These are phyloP conservation scores for Atrina japonica DNA, from an alignment of 2,888 invertebrate genomes.

Conservation along the genomic window DNA sequence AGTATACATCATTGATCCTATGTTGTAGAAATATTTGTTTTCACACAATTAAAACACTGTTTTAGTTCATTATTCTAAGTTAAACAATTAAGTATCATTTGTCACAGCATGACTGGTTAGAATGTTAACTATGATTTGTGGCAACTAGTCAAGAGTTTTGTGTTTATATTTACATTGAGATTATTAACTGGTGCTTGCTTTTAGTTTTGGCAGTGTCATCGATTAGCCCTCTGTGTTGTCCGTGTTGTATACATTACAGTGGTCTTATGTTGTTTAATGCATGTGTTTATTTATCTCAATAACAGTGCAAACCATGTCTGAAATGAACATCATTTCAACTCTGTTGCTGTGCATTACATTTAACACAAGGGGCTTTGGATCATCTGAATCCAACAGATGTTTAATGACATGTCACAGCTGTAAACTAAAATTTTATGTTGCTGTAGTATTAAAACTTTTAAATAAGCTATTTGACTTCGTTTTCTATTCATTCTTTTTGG, in stretches of 20 bases:
- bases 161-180: not conserved
- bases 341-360: not conserved
- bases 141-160: slow-evolving; percentile 3
- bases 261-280: too few relatives aligned
- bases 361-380: not conserved
- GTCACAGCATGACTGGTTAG: slow-evolving; percentile 23
- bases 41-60: too few relatives aligned
- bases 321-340: not conserved
- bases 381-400: slow-evolving; percentile 25
- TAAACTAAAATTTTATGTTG: not conserved
- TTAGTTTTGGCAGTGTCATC: slow-evolving; percentile 10
- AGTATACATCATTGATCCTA: too few relatives aligned
- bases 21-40: too few relatives aligned
- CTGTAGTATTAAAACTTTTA: too few relatives aligned
- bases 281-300: not conserved
- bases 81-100: not conserved
- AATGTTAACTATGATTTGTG: slow-evolving; percentile 14
- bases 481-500: too few relatives aligned
- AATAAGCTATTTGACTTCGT: too few relatives aligned
- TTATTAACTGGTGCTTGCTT: slow-evolving; percentile 1
- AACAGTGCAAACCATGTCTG: not conserved
- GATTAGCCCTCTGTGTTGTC: slow-evolving; percentile 4
- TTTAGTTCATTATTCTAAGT: slow-evolving; percentile 3
- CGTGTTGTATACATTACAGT: too few relatives aligned
- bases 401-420: slow-evolving; percentile 1